Evolutionary conservation across 1,140 invertebrate species (phyloP).

Genomic region (Calliopsis andreniformis): DNA sequence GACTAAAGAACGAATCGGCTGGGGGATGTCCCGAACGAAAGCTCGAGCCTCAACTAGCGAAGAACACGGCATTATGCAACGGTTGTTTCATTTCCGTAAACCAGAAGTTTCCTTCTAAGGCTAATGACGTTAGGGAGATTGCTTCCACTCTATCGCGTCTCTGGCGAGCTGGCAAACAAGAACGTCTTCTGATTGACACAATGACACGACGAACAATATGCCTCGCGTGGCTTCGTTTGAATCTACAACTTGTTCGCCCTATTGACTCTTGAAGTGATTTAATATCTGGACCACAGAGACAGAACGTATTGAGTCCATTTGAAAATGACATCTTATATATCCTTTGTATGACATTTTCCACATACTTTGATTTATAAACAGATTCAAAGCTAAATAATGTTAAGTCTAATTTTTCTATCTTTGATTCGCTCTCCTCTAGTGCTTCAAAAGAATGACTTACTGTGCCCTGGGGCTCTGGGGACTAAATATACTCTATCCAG

Average conservation of each 20-base stretch:
- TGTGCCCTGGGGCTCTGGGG: too few relatives aligned
- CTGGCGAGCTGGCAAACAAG: not conserved
- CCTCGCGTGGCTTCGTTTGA: not conserved
- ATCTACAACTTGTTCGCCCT: too few relatives aligned
- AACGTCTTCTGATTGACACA: not conserved
- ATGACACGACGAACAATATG: not conserved
- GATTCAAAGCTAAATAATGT: too few relatives aligned
- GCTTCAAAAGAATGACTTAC: too few relatives aligned
- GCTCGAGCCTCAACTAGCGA: not conserved
- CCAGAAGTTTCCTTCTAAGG: conserved; percentile 13
- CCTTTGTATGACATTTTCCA: too few relatives aligned
- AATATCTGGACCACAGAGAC: too few relatives aligned
- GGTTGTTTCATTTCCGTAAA: conserved; percentile 27
- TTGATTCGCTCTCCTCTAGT: too few relatives aligned
- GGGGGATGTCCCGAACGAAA: not conserved
- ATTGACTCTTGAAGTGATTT: too few relatives aligned
- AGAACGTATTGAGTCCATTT: too few relatives aligned
- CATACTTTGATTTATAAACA: too few relatives aligned
- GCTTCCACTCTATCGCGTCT: conserved; percentile 7
- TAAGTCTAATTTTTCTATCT: too few relatives aligned
- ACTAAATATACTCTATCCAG: conserved; percentile 38
- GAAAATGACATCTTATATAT: too few relatives aligned
- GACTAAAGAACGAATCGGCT: not conserved
- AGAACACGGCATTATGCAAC: conserved; percentile 25
- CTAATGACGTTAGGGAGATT: conserved; percentile 37